Evolutionary conservation across 2,888 invertebrate genomes (phyloP).

Genomic region (Euplagia quadripunctaria): DNA sequence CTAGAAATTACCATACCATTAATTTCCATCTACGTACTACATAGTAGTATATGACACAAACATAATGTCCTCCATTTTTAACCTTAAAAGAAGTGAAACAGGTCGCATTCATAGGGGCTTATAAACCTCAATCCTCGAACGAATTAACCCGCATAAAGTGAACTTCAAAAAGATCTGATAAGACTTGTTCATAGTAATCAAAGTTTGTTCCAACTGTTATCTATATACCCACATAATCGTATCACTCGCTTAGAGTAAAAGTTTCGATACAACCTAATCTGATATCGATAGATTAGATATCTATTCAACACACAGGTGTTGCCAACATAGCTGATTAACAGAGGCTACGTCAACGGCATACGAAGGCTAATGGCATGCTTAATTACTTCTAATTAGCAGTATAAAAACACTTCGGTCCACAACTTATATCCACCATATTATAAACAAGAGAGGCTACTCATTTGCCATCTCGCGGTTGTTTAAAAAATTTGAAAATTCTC

Average conservation of each 20-base stretch:
- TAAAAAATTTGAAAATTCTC: too few relatives aligned
- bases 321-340: background rate
- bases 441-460: too few relatives aligned
- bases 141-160: conserved; percentile 8
- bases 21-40: too few relatives aligned
- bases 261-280: background rate
- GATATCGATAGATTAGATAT: background rate
- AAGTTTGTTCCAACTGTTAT: conserved; percentile 1
- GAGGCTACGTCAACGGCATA: background rate
- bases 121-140: background rate
- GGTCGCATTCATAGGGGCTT: background rate
- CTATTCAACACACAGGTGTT: too few relatives aligned
- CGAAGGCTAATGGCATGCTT: too few relatives aligned
- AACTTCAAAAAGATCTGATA: conserved; percentile 13
- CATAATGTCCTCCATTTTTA: background rate
- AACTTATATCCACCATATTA: too few relatives aligned
- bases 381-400: too few relatives aligned
- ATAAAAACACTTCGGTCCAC: too few relatives aligned
- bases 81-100: background rate
- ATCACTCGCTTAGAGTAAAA: background rate
- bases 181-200: conserved; percentile 2
- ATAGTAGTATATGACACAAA: too few relatives aligned
- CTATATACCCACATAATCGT: conserved; percentile 13
- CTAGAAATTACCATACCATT: too few relatives aligned
- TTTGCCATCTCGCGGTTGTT: too few relatives aligned